Conservation (phyloP, 2,888 invertebrate species). For the Melieria crassipennis region DNA sequence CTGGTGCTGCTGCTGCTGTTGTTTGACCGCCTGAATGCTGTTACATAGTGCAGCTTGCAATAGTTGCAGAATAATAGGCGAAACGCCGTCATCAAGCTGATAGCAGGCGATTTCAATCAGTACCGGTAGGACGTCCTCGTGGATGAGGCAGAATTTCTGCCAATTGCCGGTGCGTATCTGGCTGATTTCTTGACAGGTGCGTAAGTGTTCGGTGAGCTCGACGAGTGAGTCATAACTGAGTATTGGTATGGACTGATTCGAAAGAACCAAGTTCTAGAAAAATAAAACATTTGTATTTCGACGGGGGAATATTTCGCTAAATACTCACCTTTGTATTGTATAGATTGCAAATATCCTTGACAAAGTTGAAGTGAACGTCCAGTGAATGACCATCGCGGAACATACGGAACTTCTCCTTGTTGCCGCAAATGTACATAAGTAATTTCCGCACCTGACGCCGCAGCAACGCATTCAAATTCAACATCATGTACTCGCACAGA, state of each 20-base stretch:
- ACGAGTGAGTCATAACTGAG: conserved; percentile 92
- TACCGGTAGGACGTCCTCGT: conserved; percentile 79
- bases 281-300: neutral
- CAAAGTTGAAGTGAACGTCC: conserved; percentile 85
- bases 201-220: conserved; percentile 92
- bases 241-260: conserved; percentile 62
- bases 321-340: conserved; percentile 59
- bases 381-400: conserved; percentile 92
- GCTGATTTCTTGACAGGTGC: conserved; percentile 93
- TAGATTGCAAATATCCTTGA: conserved; percentile 65
- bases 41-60: conserved; percentile 88
- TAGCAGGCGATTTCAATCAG: conserved; percentile 84
- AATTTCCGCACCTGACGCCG: conserved; percentile 93
- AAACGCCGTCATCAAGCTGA: conserved; percentile 88
- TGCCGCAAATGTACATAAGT: conserved; percentile 90
- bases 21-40: conserved; percentile 59
- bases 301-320: neutral
- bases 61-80: conserved; percentile 89
- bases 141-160: conserved; percentile 86
- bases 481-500: conserved; percentile 95
- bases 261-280: conserved; percentile 43
- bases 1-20: conserved; percentile 44
- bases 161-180: conserved; percentile 92
- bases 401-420: conserved; percentile 94
- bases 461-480: conserved; percentile 74